These are phyloP conservation scores for Luperina nickerlii DNA, from an alignment of 2,888 invertebrate genomes.

Conservation along the genomic window DNA sequence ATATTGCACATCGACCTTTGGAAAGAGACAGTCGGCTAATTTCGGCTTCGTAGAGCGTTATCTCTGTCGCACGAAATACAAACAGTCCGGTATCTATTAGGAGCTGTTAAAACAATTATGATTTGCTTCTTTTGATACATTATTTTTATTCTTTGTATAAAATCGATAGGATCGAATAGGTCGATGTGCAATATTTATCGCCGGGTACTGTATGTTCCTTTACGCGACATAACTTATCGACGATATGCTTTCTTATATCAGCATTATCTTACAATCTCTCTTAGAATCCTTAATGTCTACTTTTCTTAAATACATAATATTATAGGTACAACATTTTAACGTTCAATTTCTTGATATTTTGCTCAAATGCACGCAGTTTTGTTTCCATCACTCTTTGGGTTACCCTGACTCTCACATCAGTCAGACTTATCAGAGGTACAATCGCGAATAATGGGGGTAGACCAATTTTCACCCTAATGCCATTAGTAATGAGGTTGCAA, in stretches of 20 bases:
- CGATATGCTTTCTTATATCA: conserved; percentile 35
- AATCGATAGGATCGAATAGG: too few relatives aligned
- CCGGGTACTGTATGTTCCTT: neutral
- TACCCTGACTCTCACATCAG: conserved; percentile 39
- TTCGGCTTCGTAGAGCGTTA: too few relatives aligned
- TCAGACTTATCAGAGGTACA: conserved; percentile 16
- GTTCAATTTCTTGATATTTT: conserved; percentile 4
- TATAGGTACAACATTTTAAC: conserved; percentile 19
- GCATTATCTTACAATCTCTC: conserved; percentile 23
- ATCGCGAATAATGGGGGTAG: neutral
- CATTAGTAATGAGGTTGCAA: neutral
- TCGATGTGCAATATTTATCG: too few relatives aligned
- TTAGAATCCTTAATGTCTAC: conserved; percentile 36
- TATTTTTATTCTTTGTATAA: too few relatives aligned
- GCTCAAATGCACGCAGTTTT: conserved; percentile 54
- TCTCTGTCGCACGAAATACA: too few relatives aligned
- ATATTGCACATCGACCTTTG: too few relatives aligned
- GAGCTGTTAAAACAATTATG: too few relatives aligned
- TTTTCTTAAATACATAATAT: conserved; percentile 1
- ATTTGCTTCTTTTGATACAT: too few relatives aligned
- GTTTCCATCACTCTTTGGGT: conserved; percentile 6
- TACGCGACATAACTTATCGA: conserved; percentile 29
- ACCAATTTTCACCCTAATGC: neutral
- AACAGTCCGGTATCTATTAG: too few relatives aligned
- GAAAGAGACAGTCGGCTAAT: too few relatives aligned